Percentiles rank a stretch among this genome's conserved stretches.
Evolutionary conservation across 2,113 vertebrate genomes (phyloP).

Genomic region (Tor tambroides): DNA sequence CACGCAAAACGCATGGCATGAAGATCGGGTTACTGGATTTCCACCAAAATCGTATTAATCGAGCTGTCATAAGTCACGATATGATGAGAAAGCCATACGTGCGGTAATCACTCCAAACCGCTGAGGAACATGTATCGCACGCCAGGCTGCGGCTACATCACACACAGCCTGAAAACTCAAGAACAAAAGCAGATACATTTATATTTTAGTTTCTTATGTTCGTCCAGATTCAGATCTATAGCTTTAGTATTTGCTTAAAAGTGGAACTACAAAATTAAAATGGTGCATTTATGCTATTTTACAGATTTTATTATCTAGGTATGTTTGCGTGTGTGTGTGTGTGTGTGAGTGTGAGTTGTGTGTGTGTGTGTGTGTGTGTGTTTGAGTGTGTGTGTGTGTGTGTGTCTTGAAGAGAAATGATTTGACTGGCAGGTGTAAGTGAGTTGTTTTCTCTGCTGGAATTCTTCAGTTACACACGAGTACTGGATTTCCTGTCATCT

Average conservation of each 20-base stretch:
- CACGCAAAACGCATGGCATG: not conserved
- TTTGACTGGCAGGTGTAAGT: not conserved
- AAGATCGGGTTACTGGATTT: slow-evolving; percentile 17
- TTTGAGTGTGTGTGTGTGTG: not conserved
- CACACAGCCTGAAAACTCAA: not conserved
- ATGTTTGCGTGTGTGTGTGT: not conserved
- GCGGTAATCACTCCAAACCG: not conserved
- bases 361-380: not conserved
- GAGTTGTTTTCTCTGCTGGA: not conserved
- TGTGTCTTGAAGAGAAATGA: not conserved
- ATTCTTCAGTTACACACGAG: slow-evolving; percentile 1
- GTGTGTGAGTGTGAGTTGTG: too few relatives aligned
- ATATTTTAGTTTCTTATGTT: not conserved
- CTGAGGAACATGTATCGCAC: not conserved
- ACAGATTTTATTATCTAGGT: not conserved
- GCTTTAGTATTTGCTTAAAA: not conserved
- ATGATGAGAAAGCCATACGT: slow-evolving; percentile 1
- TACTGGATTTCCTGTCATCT: not conserved
- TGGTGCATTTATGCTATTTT: not conserved
- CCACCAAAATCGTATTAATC: not conserved
- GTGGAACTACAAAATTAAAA: not conserved
- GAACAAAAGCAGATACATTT: not conserved
- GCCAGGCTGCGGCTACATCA: not conserved
- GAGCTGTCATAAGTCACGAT: not conserved
- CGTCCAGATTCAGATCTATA: not conserved